Evolutionary conservation across 2,888 invertebrate genomes (phyloP).

Genomic region (Ditylenchus weischeri): DNA sequence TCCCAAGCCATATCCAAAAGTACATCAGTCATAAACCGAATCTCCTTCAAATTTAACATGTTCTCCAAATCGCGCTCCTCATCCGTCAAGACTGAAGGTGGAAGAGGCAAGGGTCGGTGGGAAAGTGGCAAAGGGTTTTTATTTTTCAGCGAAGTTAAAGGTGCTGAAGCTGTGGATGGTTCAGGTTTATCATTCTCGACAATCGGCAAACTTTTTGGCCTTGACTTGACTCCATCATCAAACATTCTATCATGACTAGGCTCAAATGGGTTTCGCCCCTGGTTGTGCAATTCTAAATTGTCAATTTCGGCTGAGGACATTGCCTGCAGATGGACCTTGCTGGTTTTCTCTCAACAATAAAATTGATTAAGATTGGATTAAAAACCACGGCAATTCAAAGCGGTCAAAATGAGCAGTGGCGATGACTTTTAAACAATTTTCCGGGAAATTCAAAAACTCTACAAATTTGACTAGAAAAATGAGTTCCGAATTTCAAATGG

Average conservation of each 20-base stretch:
- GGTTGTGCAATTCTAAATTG: background rate
- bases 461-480: too few relatives aligned
- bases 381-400: too few relatives aligned
- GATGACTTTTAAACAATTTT: too few relatives aligned
- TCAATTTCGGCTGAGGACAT: constrained; percentile 5
- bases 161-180: background rate
- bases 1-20: too few relatives aligned
- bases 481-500: too few relatives aligned
- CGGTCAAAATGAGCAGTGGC: too few relatives aligned
- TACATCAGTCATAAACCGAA: constrained; percentile 4
- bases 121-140: background rate
- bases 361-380: too few relatives aligned
- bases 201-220: too few relatives aligned
- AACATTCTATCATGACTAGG: background rate
- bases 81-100: background rate
- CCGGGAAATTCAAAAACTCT: too few relatives aligned
- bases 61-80: constrained; percentile 6
- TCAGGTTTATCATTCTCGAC: background rate
- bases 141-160: background rate
- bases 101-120: background rate
- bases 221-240: background rate
- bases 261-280: background rate
- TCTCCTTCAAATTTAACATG: constrained; percentile 1
- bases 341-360: too few relatives aligned
- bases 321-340: background rate